These are phyloP conservation scores for Macaria liturata DNA, from an alignment of 2,888 invertebrate genomes.

Conservation along the genomic window DNA sequence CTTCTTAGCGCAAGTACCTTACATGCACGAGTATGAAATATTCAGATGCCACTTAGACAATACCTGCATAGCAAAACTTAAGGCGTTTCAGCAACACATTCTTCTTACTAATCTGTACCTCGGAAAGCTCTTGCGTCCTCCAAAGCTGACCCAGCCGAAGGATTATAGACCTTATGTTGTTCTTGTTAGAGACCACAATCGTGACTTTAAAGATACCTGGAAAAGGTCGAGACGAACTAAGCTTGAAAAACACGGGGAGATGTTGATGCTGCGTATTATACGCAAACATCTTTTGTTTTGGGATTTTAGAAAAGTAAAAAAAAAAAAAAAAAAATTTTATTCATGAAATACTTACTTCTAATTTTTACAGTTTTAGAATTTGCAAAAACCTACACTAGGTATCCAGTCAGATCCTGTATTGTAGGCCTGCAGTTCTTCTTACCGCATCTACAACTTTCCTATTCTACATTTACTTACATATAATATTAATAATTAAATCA, in stretches of 20 bases:
- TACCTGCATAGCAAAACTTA: slow-evolving; percentile 48
- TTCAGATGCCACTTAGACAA: neutral
- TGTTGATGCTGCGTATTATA: slow-evolving; percentile 32
- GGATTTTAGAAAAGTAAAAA: slow-evolving; percentile 7
- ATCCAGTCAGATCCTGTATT: no score
- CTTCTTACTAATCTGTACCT: slow-evolving; percentile 47
- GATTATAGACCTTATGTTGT: slow-evolving; percentile 38
- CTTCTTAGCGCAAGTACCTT: no score
- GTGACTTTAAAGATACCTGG: slow-evolving; percentile 41
- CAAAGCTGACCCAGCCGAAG: slow-evolving; percentile 40
- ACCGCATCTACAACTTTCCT: no score
- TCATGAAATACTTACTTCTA: no score
- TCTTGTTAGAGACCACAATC: slow-evolving; percentile 34
- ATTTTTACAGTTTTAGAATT: no score
- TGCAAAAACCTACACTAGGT: no score
- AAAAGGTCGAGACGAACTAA: slow-evolving; percentile 30
- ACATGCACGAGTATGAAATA: no score
- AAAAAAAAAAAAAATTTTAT: no score
- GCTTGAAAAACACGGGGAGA: slow-evolving; percentile 32
- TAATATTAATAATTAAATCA: no score
- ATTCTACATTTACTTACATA: no score
- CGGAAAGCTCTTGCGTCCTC: slow-evolving; percentile 38
- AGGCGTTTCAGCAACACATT: slow-evolving; percentile 44
- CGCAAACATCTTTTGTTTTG: slow-evolving; percentile 39
- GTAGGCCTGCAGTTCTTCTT: no score